Base-by-base conservation (phyloP, 2,797 vertebrate species). In the Danionella dracula region DNA sequence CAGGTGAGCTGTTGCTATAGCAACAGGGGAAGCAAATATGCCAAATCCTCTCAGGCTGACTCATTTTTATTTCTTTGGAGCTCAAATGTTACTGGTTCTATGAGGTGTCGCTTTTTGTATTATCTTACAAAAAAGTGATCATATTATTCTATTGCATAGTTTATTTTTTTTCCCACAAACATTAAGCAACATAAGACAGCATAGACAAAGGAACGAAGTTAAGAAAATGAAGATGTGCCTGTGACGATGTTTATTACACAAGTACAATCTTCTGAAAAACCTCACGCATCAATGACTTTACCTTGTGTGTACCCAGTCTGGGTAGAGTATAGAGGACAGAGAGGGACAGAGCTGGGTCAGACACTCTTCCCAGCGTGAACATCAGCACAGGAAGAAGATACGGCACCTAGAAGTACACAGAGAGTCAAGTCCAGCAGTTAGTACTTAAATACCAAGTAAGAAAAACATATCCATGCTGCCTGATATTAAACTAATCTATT, bases 251-350 rank as follows among this genome's bases (percentile, higher is more conserved):
- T n/a, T n/a, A n/a, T n/a, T n/a, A n/a, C n/a, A n/a, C n/a, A n/a
- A n/a, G n/a, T n/a, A n/a, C n/a, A n/a, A n/a, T n/a, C n/a, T n/a
- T n/a, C 6, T 27, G 23, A 27, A 6, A 6, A 27, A 27, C 5
- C 27, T 20, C 40, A n/a, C n/a, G n/a, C n/a, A n/a, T 31, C 29
- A 54, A 63, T 48, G 31, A 10, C 3, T 2, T 48, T 71, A 97
- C 96, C 94, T 94, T 96, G 66, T 99, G 94, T 55, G 94, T 94
- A 32, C 92, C 94, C 2, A 98, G 83, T 27, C 82, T 71, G 32
- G 96, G 94, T 66, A 99, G 82, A 1, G 92, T 90, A 79, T 89
- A 92, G 29, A 98, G 80, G 68, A 97, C 80, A 51, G 92, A 86
- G 10, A 81, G 90, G 61, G 85, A 89, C 63, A 91, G 44, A 0